Evolutionary conservation across 2,888 invertebrate species (phyloP), one percentile per base, ranked within the genome.

Genomic region (Melanotus villosus): DNA sequence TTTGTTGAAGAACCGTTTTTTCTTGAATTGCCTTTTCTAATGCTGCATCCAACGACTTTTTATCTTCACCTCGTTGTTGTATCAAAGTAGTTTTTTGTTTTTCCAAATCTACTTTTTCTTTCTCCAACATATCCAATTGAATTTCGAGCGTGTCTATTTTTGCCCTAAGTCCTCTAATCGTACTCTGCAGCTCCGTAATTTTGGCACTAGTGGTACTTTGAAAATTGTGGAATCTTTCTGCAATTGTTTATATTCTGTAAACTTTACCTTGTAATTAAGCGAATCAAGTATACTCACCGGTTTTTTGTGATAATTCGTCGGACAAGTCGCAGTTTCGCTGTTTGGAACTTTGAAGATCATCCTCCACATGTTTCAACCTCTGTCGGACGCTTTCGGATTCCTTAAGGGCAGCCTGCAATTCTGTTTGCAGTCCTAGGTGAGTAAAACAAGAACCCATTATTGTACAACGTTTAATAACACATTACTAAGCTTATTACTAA

Each of bases 371-470:
- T 19, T 88, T 84, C 75, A 91, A 87, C 67, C 88, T 86, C 77
- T 89, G 88, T 16, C 89, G 83, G 21, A 90, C 86, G 73, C 87
- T 82, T 79, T 91, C 91, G 1, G 90, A 89, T 81, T 92, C 91
- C 76, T 90, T 91, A 83, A 89, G 88, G 0, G 91, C 90, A n/a
- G 89, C 86, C 72, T 88, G 88, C 14, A 91, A 82, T 78, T 91
- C 90, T 77, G 88, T 87, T 85, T 91, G 90, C 75, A 91, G 82
- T 68, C 90, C 91, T 91, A 86, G 3, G 83, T 79, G 32, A 65
- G 70, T 58, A 58, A 74, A 59, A 74, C 67, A 72, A 73, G 70
- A 66, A 43, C 75, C 74, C 73, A 76, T 76, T 59, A 54, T 47
- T 47, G 10, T 3, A 34, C n/a, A n/a, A n/a, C n/a, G n/a, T n/a